Conservation (phyloP, 2,888 invertebrate species). For the Punctoribates punctum region DNA sequence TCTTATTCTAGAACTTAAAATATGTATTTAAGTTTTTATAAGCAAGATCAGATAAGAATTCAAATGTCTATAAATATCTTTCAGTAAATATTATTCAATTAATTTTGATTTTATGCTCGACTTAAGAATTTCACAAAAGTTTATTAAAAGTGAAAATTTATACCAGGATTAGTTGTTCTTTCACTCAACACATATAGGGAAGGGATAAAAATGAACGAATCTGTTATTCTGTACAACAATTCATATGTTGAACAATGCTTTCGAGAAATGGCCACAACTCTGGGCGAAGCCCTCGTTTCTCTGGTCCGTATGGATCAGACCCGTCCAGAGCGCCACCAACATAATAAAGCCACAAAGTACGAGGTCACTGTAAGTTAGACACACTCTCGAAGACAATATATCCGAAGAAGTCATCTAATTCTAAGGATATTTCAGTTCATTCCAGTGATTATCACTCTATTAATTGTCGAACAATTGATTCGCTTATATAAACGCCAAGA, state of each 20-base stretch:
- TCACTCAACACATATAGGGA: too few species aligned
- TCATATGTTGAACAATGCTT: background rate
- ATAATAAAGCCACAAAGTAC: background rate
- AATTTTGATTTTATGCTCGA: too few species aligned
- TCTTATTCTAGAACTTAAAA: too few species aligned
- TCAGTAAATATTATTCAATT: too few species aligned
- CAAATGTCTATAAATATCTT: too few species aligned
- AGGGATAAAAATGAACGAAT: too few species aligned
- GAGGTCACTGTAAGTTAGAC: background rate
- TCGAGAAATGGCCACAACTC: background rate
- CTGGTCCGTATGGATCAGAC: background rate
- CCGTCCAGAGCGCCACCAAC: background rate
- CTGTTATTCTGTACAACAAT: background rate
- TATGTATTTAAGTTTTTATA: too few species aligned
- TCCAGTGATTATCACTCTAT: background rate
- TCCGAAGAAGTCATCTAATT: background rate
- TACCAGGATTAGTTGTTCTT: too few species aligned
- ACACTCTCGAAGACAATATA: too few species aligned
- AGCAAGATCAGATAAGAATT: too few species aligned
- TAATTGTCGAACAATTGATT: constrained; percentile 1
- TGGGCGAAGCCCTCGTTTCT: background rate
- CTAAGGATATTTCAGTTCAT: background rate
- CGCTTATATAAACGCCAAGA: background rate
- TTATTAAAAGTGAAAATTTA: too few species aligned
- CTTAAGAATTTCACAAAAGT: too few species aligned